These are phyloP conservation scores for Rhea americana DNA, from an alignment of 2,113 vertebrate genomes.

Conservation along the genomic window DNA sequence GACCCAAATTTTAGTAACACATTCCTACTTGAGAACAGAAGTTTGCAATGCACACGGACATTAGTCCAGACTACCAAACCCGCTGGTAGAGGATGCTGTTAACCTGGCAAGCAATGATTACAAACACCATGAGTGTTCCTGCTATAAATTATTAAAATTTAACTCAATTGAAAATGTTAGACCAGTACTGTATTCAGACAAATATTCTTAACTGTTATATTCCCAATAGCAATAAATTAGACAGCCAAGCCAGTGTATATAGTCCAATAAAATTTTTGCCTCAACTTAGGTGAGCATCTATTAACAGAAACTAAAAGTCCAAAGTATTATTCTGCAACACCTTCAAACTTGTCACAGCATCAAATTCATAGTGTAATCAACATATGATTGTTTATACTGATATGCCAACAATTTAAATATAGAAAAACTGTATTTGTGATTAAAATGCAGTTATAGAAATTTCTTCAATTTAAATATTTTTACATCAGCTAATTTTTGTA, in stretches of 20 bases:
- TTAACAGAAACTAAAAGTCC: background rate
- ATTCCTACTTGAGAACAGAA: background rate
- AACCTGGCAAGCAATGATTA: background rate
- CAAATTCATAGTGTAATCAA: background rate
- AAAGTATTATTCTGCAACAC: background rate
- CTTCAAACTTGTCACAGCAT: background rate
- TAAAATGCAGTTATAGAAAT: background rate
- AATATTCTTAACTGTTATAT: background rate
- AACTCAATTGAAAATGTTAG: background rate
- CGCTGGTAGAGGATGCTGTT: background rate
- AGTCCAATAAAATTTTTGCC: background rate
- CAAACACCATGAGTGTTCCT: background rate
- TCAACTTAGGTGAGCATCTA: background rate
- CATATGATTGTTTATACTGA: background rate
- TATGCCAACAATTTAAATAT: background rate
- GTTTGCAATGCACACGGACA: background rate
- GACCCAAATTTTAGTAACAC: background rate
- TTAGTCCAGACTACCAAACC: background rate
- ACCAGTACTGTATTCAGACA: background rate
- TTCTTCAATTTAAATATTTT: background rate
- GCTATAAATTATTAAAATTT: background rate
- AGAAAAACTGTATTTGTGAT: background rate
- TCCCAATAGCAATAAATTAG: background rate
- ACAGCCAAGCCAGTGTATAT: background rate
- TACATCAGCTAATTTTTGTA: background rate